Base-by-base conservation (phyloP, 2,888 invertebrate genomes). In the Caenorhabditis japonica region DNA sequence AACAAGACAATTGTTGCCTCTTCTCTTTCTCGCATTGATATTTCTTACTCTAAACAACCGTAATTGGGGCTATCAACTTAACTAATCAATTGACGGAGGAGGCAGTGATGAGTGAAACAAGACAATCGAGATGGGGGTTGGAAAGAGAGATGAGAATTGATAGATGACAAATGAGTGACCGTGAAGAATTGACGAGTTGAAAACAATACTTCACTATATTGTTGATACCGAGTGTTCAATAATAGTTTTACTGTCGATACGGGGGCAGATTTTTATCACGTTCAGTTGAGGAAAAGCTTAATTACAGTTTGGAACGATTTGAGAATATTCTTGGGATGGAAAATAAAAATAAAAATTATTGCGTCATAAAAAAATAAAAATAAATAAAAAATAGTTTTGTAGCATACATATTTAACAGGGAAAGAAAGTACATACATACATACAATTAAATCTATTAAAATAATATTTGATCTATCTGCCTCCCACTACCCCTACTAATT, bases 121-220 rank as follows among this genome's bases (percentile, higher is more conserved):
- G 33, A 44, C 33, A 46, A 38, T 52, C 34, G 36, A 58, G 56
- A 34, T 33, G 33, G 19, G 33, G 36, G 27, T 25, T 34, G 17
- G 25, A 30, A 23, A 33, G 36, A 33, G 7, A 34, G 36, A 38
- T 36, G 30, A 38, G 34, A 36, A 58, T 36, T 52, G 61, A 60
- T 56, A 53, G 62, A 62, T 71, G 70, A 71, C 70, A 52, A 71
- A 71, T 62, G 70, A 71, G 70, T 71, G 70, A 62, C 70, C 70
- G 52, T 71, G 70, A 71, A 71, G 52, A 71, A 62, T 43, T 71
- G 70, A 71, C 47, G 56, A 71, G 70, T 62, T 71, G 70, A 71
- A 71, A 62, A 71, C 70, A 62, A 71, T 62, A 59, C 53, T 41
- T 21, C 55, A 55, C 36, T 43, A 51, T 60, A n/a, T 44, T 52